Conservation (phyloP, 2,888 invertebrate genomes). For the Mermis nigrescens region DNA sequence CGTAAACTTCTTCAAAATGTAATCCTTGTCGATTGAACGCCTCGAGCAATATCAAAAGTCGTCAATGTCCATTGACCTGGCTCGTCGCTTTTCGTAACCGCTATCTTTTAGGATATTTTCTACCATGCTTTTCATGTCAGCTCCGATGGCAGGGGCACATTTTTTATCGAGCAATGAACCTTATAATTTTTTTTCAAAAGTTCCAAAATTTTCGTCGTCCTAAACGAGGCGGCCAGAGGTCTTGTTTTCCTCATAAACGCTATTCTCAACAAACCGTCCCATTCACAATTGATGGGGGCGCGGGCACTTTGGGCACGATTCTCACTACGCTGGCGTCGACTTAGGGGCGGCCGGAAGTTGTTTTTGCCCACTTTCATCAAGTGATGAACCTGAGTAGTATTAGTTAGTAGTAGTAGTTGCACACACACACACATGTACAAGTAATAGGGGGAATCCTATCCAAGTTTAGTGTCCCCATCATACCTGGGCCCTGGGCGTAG, state of each 20-base stretch:
- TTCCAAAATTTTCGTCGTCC: slow-evolving; percentile 49
- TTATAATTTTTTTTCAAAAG: slow-evolving; percentile 75
- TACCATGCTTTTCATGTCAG: slow-evolving; percentile 60
- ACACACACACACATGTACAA: too few relatives aligned
- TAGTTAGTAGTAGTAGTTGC: too few relatives aligned
- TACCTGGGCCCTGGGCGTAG: too few relatives aligned
- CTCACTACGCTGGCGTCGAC: slow-evolving; percentile 95
- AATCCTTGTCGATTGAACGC: slow-evolving; percentile 77
- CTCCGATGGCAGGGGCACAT: too few relatives aligned
- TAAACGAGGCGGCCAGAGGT: slow-evolving; percentile 71
- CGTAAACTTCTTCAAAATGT: too few relatives aligned
- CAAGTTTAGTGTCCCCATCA: too few relatives aligned
- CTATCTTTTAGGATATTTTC: slow-evolving; percentile 49
- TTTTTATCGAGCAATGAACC: slow-evolving; percentile 64
- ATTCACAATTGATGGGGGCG: slow-evolving; percentile 87
- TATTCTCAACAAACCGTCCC: slow-evolving; percentile 90
- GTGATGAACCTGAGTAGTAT: too few relatives aligned
- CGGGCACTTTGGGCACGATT: slow-evolving; percentile 88
- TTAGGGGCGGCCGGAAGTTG: slow-evolving; percentile 94
- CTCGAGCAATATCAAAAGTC: slow-evolving; percentile 71
- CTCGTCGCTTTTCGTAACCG: slow-evolving; percentile 55
- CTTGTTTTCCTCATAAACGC: slow-evolving; percentile 90
- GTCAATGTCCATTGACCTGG: slow-evolving; percentile 82
- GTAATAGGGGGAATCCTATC: too few relatives aligned
- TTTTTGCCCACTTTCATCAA: slow-evolving; percentile 93